Conservation (phyloP, 2,888 invertebrate species). For the Lamproptera curius region DNA sequence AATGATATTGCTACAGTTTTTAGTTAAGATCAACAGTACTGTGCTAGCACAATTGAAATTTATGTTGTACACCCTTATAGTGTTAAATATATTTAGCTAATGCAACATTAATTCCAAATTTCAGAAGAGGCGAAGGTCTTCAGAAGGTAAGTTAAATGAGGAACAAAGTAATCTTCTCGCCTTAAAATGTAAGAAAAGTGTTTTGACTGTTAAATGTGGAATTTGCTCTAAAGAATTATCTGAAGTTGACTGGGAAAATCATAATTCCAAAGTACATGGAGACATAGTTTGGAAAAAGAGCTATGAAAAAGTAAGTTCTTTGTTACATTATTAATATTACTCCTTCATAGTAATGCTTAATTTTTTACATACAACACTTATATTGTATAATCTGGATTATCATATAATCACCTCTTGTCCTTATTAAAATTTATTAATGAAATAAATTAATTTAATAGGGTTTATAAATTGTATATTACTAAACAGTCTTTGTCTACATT, state of each 20-base stretch:
- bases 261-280: slow-evolving; percentile 38
- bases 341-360: too few relatives aligned
- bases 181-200: slow-evolving; percentile 25
- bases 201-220: slow-evolving; percentile 35
- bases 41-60: too few relatives aligned
- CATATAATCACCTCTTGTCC: background rate
- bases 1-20: too few relatives aligned
- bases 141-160: background rate
- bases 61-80: too few relatives aligned
- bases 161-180: background rate
- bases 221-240: slow-evolving; percentile 35
- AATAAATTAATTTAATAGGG: too few relatives aligned
- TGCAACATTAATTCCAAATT: too few relatives aligned
- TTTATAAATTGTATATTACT: too few relatives aligned
- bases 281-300: slow-evolving; percentile 42
- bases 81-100: too few relatives aligned
- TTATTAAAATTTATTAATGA: background rate
- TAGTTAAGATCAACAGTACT: too few relatives aligned
- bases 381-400: too few relatives aligned
- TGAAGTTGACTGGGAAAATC: slow-evolving; percentile 40
- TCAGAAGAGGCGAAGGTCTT: slow-evolving; percentile 13
- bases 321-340: too few relatives aligned
- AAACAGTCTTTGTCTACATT: background rate
- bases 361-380: too few relatives aligned
- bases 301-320: slow-evolving; percentile 42